These are phyloP conservation scores for Garra rufa DNA, from an alignment of 2,113 vertebrate species.

Conservation along the genomic window DNA sequence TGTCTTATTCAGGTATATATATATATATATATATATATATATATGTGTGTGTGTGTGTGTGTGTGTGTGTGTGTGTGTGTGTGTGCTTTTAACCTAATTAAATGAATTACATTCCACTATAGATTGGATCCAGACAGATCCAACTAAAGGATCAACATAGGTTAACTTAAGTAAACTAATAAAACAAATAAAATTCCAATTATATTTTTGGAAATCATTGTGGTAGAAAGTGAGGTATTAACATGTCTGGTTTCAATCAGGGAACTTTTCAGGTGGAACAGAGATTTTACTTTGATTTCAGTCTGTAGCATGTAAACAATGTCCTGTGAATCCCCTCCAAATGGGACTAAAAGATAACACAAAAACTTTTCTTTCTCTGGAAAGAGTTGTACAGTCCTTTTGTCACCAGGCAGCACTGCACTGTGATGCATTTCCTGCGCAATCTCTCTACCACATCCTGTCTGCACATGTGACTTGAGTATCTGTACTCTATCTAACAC, in stretches of 20 bases:
- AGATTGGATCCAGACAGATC: not conserved
- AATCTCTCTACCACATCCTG: constrained; percentile 68
- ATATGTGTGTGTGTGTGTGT: too few species aligned
- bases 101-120: not conserved
- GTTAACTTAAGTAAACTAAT: not conserved
- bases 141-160: not conserved
- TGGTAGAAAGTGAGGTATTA: not conserved
- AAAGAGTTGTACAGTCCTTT: constrained; percentile 20
- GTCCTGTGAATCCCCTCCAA: constrained; percentile 21
- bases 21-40: too few species aligned
- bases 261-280: not conserved
- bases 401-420: constrained; percentile 28
- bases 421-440: constrained; percentile 63
- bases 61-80: too few species aligned
- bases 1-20: too few species aligned
- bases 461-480: constrained; percentile 37
- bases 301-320: not conserved
- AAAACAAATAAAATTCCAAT: not conserved
- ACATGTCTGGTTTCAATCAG: not conserved
- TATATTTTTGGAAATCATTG: not conserved
- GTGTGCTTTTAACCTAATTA: too few species aligned
- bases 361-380: constrained; percentile 19
- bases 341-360: not conserved
- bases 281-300: constrained; percentile 13
- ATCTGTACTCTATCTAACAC: constrained; percentile 11